Base-by-base conservation (phyloP, 2,888 invertebrate genomes). In the Zelleria hepariella region DNA sequence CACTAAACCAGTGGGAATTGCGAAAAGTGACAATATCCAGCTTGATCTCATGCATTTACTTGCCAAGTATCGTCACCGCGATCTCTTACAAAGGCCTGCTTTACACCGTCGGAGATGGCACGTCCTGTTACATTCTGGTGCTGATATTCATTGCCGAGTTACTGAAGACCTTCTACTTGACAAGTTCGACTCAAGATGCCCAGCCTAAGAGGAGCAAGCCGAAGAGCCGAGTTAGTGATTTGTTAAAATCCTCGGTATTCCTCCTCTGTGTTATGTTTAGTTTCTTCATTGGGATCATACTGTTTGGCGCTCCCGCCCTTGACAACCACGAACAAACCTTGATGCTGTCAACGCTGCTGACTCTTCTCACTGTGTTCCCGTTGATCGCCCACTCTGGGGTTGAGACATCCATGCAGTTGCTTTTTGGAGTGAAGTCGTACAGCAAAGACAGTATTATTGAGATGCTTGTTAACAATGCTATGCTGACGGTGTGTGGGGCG, bases 251-350 rank as follows among this genome's bases (percentile, higher is more conserved):
- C 60, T 62, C 81, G 0, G 64, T 89, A 5, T 81, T 89, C 54
- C 69, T 91, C 1, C 63, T 89, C 0, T 73, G 87, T 26, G 82
- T 90, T 25, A 81, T 87, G 49, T 74, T 84, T 48, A 70, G 90
- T 59, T 93, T 91, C 71, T 93, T 92, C 66, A 63, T 91, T 3
- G 80, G 91, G 5, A 91, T 92, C 20, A 90, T 94, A 57, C 67
- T 94, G 57, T 93, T 94, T 66, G 94, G 94, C 47, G 94, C 94
- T 0, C 93, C 93, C 4, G 74, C 93, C 5, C 73, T 91, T 52
- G 90, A 90, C 7, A 86, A 91, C 61, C 91, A 92, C 48, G 92
- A 93, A 69, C 92, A 93, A 75, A 94, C 94, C 0, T 80, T 92
- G 24, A 92, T 93, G 89, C 85, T 94, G 61, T 91, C 93, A 3